phyloP scores from a whole-genome alignment of 2,888 invertebrate species.

The Apomyelois bistriatella region DNA sequence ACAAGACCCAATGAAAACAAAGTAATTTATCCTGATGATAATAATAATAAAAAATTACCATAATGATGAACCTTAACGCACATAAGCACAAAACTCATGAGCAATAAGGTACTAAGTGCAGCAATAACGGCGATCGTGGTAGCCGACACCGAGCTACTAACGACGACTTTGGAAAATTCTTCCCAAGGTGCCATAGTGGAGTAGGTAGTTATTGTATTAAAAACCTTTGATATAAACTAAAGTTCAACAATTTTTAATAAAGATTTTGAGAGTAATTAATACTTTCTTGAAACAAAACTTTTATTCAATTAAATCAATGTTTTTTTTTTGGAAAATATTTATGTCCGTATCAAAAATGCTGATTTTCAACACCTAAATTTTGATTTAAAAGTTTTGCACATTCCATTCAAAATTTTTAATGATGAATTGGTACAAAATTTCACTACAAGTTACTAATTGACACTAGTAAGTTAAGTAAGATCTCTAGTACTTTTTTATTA shows the following conservation, averaged over 20 bases:
- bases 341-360: too few relatives aligned
- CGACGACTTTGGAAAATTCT: not conserved
- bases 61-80: slow-evolving; percentile 20
- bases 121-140: slow-evolving; percentile 12
- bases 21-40: too few relatives aligned
- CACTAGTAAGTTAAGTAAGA: not conserved
- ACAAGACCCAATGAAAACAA: too few relatives aligned
- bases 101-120: slow-evolving; percentile 15
- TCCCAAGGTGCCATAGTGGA: slow-evolving; percentile 2
- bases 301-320: too few relatives aligned
- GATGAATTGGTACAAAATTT: not conserved
- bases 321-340: too few relatives aligned
- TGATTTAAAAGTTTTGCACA: too few relatives aligned
- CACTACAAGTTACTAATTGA: slow-evolving; percentile 1
- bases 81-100: slow-evolving; percentile 19
- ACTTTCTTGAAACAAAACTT: too few relatives aligned
- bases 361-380: too few relatives aligned
- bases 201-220: too few relatives aligned
- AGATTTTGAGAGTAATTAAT: too few relatives aligned
- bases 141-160: slow-evolving; percentile 1
- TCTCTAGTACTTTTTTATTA: not conserved
- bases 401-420: too few relatives aligned
- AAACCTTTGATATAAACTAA: not conserved
- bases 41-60: slow-evolving; percentile 20
- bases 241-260: not conserved